These are phyloP conservation scores for Coracopsis vasa DNA, from an alignment of 2,113 vertebrate genomes.

Conservation along the genomic window DNA sequence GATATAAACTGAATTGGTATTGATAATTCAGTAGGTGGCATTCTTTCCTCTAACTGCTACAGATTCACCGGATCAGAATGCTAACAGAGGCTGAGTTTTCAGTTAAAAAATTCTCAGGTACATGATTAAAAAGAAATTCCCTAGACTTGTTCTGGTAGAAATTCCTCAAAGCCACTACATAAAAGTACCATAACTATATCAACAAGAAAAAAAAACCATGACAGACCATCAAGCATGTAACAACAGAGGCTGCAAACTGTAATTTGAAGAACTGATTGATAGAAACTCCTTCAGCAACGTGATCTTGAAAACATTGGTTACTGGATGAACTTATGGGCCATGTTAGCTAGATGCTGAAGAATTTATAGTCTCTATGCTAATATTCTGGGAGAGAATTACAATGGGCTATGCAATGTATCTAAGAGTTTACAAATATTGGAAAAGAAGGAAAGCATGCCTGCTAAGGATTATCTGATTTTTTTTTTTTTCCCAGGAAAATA, in stretches of 20 bases:
- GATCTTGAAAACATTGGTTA: background rate
- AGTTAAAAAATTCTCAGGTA: background rate
- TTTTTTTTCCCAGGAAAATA: background rate
- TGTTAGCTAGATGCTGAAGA: background rate
- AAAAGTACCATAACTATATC: background rate
- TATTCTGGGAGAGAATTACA: background rate
- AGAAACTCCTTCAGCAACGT: background rate
- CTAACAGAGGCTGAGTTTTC: background rate
- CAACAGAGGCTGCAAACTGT: background rate
- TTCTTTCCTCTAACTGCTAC: background rate
- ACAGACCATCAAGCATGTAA: background rate
- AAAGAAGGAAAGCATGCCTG: background rate
- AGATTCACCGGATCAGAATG: background rate
- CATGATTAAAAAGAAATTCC: background rate
- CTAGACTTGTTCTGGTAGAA: background rate
- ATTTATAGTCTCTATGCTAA: background rate
- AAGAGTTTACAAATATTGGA: background rate
- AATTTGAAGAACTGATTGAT: background rate
- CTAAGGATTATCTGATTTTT: background rate
- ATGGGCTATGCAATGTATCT: background rate
- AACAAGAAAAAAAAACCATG: background rate
- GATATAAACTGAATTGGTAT: background rate
- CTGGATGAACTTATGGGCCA: background rate
- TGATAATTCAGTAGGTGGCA: slow-evolving; percentile 9
- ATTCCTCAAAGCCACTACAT: background rate